Conservation (phyloP, 2,113 vertebrate species). For the Brachyistius frenatus region DNA sequence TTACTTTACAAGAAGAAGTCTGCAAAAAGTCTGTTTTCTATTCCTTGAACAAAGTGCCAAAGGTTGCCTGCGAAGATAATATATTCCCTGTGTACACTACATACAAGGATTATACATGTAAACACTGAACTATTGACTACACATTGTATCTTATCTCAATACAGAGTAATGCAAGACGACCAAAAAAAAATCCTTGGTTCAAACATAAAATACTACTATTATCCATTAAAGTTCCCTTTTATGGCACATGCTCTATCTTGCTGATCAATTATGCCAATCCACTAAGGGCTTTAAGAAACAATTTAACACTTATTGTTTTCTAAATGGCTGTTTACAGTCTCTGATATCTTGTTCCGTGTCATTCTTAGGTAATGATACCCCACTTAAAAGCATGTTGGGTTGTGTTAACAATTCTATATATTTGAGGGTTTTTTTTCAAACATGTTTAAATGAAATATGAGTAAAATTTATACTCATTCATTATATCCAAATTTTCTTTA, state of each 20-base stretch:
- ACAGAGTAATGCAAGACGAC: neutral
- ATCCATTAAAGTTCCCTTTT: neutral
- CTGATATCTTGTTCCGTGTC: too few relatives aligned
- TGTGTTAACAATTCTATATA: too few relatives aligned
- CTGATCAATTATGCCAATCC: neutral
- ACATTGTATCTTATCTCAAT: neutral
- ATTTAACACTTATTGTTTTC: too few relatives aligned
- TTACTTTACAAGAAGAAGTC: too few relatives aligned
- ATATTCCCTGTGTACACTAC: neutral
- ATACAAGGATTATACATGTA: neutral
- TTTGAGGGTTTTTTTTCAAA: neutral
- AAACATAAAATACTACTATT: neutral
- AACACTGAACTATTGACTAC: neutral
- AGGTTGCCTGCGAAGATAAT: neutral
- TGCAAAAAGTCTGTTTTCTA: too few relatives aligned
- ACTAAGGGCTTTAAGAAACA: too few relatives aligned
- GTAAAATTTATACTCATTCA: neutral
- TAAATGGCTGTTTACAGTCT: too few relatives aligned
- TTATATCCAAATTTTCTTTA: neutral
- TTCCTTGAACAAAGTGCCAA: neutral
- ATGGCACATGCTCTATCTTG: neutral
- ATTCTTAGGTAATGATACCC: too few relatives aligned
- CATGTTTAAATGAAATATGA: neutral
- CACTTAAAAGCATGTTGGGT: too few relatives aligned
- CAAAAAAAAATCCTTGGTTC: neutral